Base-by-base conservation (phyloP, 2,113 vertebrate species). In the Gallinago undulata region DNA sequence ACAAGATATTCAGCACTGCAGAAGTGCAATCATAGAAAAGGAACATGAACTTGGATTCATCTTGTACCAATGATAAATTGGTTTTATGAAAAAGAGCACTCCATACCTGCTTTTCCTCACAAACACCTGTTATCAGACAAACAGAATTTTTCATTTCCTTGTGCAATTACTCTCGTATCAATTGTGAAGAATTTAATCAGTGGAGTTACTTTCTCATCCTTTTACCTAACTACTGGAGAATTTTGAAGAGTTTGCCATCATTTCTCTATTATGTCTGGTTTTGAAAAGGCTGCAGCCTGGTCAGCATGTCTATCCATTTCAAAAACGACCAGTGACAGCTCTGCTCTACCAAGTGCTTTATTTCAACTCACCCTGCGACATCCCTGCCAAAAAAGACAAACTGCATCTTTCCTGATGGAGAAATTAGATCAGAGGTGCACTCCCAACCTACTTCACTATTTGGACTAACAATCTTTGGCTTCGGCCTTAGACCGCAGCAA, bases 361-460 rank as follows among this genome's bases (percentile, higher is more conserved):
- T 72, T 91, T 62, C 53, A 31, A 27, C 11, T 33, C 75, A 50
- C 75, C 25, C 4, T 14, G 45, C 1, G 1, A 30, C 27, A 30
- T 17, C 57, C 78, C 31, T 33, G 35, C n/a, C 64, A 41, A 66
- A 43, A 84, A 15, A 9, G 25, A 50, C 37, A 50, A 75, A 43
- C 10, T 3, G 22, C 70, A 45, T 35, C 37, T 56, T 47, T 81
- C 37, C 67, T 23, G 17, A 27, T 41, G 19, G 30, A 28, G 9
- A 37, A 55, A 31, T 22, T 5, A 33, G 19, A 17, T 2, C 28
- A 18, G 45, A 84, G 24, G 17, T 0, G 25, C 6, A 1, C n/a
- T 64, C 18, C 27, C 10, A 10, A 13, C 1, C 4, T 5, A 3
- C n/a, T 51, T 55, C 3, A 31, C 7, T 37, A 8, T 16, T 43